Percentiles rank a stretch among this genome's conserved stretches.
These are phyloP conservation scores for Cyprinodon tularosa DNA, from an alignment of 2,113 vertebrate genomes.

Conservation along the genomic window DNA sequence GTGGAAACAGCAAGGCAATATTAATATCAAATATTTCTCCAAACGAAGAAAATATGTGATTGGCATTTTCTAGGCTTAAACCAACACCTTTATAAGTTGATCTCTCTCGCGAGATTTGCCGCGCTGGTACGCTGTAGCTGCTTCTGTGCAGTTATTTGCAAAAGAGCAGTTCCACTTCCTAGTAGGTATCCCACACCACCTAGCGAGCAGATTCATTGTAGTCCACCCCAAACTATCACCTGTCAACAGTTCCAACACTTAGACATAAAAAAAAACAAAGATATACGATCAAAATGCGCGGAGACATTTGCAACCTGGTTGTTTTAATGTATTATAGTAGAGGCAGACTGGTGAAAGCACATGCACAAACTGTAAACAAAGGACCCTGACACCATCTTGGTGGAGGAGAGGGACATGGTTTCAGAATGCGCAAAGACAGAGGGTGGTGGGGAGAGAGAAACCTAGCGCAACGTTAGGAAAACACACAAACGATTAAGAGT, in stretches of 20 bases:
- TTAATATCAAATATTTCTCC: not conserved
- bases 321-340: not conserved
- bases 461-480: not conserved
- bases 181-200: constrained; percentile 66
- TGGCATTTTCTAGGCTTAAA: not conserved
- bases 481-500: not conserved
- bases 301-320: not conserved
- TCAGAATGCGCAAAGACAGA: not conserved
- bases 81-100: not conserved
- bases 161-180: constrained; percentile 30
- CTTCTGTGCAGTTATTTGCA: constrained; percentile 29
- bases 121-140: not conserved
- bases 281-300: not conserved
- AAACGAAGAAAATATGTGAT: not conserved
- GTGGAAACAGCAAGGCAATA: too few species aligned
- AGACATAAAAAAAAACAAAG: too few species aligned
- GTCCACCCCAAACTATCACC: constrained; percentile 6
- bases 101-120: constrained; percentile 12
- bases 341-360: not conserved
- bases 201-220: constrained; percentile 48
- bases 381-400: constrained; percentile 30
- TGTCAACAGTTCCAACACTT: constrained; percentile 41
- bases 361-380: constrained; percentile 65
- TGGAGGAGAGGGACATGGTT: not conserved
- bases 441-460: not conserved